A percentile compares a stretch with the other conserved stretches of the same genome.
These are phyloP conservation scores for Cataglyphis albicans DNA, from an alignment of 2,888 invertebrate species.

Conservation along the genomic window DNA sequence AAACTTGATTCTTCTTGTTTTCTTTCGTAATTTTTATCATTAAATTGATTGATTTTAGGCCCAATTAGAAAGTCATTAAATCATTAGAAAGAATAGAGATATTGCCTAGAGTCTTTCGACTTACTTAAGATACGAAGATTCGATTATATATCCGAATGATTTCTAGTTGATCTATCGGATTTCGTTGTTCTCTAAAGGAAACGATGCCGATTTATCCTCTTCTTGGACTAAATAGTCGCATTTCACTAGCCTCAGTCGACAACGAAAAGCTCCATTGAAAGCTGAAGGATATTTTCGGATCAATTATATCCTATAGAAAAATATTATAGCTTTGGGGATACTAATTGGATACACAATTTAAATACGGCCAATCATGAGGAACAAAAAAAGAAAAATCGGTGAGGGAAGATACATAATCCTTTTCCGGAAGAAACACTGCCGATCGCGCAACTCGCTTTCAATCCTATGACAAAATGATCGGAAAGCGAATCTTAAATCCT, in stretches of 20 bases:
- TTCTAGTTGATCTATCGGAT: conserved; percentile 11
- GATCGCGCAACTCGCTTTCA: conserved; percentile 30
- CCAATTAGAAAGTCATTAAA: neutral
- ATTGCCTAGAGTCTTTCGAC: neutral
- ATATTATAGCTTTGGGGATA: conserved; percentile 38
- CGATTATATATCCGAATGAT: conserved; percentile 8
- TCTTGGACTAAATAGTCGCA: conserved; percentile 23
- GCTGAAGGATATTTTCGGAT: conserved; percentile 37
- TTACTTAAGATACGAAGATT: neutral
- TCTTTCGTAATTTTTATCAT: neutral
- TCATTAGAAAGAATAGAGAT: neutral
- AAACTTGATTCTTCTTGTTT: neutral
- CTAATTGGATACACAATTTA: conserved; percentile 14
- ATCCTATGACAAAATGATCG: conserved; percentile 13
- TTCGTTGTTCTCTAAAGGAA: conserved; percentile 23
- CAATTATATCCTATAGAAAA: conserved; percentile 38
- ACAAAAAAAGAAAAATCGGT: neutral
- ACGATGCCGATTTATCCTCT: conserved; percentile 33
- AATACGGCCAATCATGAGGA: neutral
- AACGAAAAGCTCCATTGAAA: conserved; percentile 36
- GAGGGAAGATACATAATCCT: neutral
- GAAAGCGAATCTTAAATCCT: neutral
- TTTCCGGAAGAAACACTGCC: conserved; percentile 28
- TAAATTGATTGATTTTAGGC: neutral
- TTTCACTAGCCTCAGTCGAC: conserved; percentile 35